Evolutionary conservation across 2,113 vertebrate genomes (phyloP).

Genomic region (Nibea coibor): DNA sequence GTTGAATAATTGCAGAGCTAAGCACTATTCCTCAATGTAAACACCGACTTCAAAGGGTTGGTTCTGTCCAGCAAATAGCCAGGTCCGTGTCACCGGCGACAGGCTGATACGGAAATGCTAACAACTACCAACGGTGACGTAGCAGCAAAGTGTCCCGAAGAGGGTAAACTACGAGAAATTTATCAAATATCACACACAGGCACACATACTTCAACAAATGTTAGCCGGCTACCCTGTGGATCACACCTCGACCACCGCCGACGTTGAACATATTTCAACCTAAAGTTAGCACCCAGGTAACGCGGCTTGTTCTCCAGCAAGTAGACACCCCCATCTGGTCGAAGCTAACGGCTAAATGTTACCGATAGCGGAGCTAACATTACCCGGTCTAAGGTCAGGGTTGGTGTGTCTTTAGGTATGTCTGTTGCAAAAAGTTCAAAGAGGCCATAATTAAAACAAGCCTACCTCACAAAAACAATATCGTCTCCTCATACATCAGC

Average conservation of each 20-base stretch:
- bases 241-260: neutral
- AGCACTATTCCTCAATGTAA: conserved; percentile 77
- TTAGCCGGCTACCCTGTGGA: neutral
- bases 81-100: conserved; percentile 45
- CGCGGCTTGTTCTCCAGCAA: conserved; percentile 70
- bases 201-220: neutral
- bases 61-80: conserved; percentile 70
- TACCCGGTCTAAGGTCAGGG: conserved; percentile 82
- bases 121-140: conserved; percentile 67
- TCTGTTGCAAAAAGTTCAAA: conserved; percentile 51
- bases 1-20: conserved; percentile 39
- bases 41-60: conserved; percentile 77
- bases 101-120: conserved; percentile 58
- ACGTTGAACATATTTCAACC: conserved; percentile 34
- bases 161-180: conserved; percentile 41
- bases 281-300: conserved; percentile 63
- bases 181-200: neutral
- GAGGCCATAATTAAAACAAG: conserved; percentile 33
- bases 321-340: conserved; percentile 63
- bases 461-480: conserved; percentile 82
- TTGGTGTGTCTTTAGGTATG: conserved; percentile 58
- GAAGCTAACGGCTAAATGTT: conserved; percentile 71
- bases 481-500: conserved; percentile 82
- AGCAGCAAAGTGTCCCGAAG: conserved; percentile 69
- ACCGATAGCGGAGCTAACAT: conserved; percentile 67